These are phyloP conservation scores for Tenebrio molitor DNA, from an alignment of 1,140 invertebrate genomes.

Conservation along the genomic window DNA sequence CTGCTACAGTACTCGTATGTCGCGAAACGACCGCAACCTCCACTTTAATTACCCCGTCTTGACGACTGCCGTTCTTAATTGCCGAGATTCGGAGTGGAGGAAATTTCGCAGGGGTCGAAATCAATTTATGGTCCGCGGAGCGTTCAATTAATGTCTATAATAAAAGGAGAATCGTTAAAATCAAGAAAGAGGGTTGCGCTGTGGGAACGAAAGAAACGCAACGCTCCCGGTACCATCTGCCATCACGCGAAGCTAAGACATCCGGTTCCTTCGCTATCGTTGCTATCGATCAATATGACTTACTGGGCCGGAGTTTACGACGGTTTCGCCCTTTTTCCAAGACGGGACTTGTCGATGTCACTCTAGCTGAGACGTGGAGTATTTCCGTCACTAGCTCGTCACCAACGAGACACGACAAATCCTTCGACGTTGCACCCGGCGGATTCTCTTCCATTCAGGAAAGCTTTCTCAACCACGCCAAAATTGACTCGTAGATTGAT, in stretches of 20 bases:
- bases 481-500: no score
- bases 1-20: neutral
- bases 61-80: no score
- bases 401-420: no score
- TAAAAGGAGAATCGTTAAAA: constrained; percentile 48
- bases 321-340: no score
- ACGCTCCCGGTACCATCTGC: constrained; percentile 49
- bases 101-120: constrained; percentile 21
- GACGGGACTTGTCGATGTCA: no score
- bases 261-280: constrained; percentile 46
- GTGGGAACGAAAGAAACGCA: constrained; percentile 43
- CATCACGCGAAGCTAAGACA: constrained; percentile 49
- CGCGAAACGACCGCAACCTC: no score
- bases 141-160: constrained; percentile 41
- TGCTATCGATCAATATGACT: constrained; percentile 29
- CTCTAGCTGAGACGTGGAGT: no score
- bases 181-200: constrained; percentile 41
- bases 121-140: constrained; percentile 29
- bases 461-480: no score
- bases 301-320: neutral
- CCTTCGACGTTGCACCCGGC: no score
- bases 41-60: neutral
- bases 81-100: neutral
- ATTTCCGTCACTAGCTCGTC: no score
- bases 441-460: no score